Evolutionary conservation across 2,113 vertebrate genomes (phyloP).

Genomic region (Siphamia tubifer): DNA sequence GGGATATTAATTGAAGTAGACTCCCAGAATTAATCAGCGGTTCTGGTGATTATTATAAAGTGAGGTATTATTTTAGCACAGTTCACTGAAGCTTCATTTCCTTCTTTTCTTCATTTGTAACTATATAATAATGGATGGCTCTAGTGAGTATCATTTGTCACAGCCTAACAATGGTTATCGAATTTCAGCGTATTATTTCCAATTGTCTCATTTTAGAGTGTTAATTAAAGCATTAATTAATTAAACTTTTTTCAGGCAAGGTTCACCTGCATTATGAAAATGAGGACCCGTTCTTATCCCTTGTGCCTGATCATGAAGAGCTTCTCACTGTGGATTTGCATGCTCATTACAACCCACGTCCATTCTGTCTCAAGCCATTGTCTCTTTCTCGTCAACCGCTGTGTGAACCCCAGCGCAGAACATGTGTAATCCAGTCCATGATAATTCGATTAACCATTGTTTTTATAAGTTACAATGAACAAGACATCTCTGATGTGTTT

Average conservation of each 20-base stretch:
- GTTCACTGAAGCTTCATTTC: neutral
- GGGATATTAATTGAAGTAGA: conserved; percentile 33
- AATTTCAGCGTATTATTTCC: neutral
- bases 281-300: neutral
- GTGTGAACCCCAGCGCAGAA: conserved; percentile 1
- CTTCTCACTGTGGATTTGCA: conserved; percentile 15
- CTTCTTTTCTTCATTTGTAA: neutral
- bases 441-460: conserved; percentile 8
- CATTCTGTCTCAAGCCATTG: neutral
- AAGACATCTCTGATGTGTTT: too few species aligned
- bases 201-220: neutral
- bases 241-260: neutral
- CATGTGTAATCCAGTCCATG: neutral
- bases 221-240: neutral
- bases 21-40: conserved; percentile 33
- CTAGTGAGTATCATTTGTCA: neutral
- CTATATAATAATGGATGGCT: neutral
- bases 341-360: conserved; percentile 27
- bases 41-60: conserved; percentile 15
- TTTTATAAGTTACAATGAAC: neutral
- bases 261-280: conserved; percentile 6
- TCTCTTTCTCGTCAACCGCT: neutral
- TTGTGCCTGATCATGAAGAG: conserved; percentile 4
- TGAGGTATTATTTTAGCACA: neutral
- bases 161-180: neutral